Base-by-base conservation (phyloP, 2,797 vertebrate species). In the Avahi laniger region DNA sequence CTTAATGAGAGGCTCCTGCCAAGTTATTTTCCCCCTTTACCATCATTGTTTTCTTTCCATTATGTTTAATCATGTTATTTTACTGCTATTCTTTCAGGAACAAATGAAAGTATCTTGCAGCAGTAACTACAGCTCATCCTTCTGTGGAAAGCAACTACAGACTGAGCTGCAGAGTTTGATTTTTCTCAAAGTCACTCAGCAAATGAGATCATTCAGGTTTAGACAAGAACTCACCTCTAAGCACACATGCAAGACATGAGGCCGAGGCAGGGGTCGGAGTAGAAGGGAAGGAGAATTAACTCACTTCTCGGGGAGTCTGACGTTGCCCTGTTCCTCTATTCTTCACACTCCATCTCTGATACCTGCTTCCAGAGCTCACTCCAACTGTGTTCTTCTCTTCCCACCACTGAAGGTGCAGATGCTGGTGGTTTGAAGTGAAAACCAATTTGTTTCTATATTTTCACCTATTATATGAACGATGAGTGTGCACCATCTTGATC, bases 301-400 rank as follows among this genome's bases (percentile, higher is more conserved):
- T 33, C 48, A 8, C 24, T 50, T 24, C 50, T 30, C 8, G 2
- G 7, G 46, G 18, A 52, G 13, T 35, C n/a, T 30, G 1, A 8
- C 1, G 26, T 10, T 7, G 4, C 41, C 18, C 35, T 0, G 2
- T 5, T 81, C 5, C 26, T 33, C 35, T 20, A 2, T 38, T 59
- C 33, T 17, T 59, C 41, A 41, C 5, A 5, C 12, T 12, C 17
- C 2, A 0, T 8, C 35, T 69, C 48, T 13, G 35, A 10, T 4
- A n/a, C 10, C 17, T 13, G 20, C 54, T 65, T 61, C 81, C 41
- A 35, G 61, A n/a, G 57, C 7, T 50, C 43, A 33, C 48, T 52
- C 5, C 54, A 72, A 0, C 20, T 7, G 12, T 50, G 43, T 6
- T 38, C 2, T 35, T 80, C 33, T 57, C 70, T n/a, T 78, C 6